Percentiles rank a stretch among this genome's conserved stretches.
phyloP scores from a whole-genome alignment of 2,113 vertebrate genomes.

The Charadrius vociferus region DNA sequence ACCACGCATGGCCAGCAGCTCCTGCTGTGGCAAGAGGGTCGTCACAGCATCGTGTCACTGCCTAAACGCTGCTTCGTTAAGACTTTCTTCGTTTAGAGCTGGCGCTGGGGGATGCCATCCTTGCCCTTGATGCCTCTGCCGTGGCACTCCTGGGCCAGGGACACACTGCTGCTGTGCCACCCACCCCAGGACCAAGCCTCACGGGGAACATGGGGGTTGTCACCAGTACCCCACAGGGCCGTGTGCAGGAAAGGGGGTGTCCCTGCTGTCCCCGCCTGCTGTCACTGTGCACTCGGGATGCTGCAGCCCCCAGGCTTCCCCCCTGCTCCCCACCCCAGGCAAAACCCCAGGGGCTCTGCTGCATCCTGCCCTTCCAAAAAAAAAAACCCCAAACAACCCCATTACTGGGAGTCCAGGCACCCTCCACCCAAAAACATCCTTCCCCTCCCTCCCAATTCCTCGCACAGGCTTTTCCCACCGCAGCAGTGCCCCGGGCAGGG shows the following conservation, averaged over 20 bases:
- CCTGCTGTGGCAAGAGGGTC: not conserved
- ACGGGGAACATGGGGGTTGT: too few species aligned
- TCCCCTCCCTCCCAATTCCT: not conserved
- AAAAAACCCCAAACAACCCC: too few species aligned
- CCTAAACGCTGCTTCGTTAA: accelerated
- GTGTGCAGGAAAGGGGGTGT: not conserved
- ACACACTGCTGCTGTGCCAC: accelerated
- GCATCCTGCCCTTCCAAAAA: not conserved
- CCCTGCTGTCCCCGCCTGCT: not conserved
- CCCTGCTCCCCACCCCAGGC: not conserved
- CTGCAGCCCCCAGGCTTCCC: not conserved
- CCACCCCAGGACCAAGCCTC: not conserved
- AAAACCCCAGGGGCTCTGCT: not conserved
- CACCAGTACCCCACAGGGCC: not conserved
- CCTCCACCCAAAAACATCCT: not conserved
- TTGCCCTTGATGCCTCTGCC: accelerated
- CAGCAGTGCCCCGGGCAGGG: not conserved
- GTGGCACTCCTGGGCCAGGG: accelerated
- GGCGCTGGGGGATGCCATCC: not conserved
- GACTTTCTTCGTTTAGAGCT: not conserved
- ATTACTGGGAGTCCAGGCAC: not conserved
- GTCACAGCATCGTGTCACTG: accelerated
- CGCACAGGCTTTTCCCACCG: not conserved
- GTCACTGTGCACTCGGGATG: not conserved
- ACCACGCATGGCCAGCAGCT: not conserved